phyloP scores from a whole-genome alignment of 2,113 vertebrate genomes.

The Alosa alosa region DNA sequence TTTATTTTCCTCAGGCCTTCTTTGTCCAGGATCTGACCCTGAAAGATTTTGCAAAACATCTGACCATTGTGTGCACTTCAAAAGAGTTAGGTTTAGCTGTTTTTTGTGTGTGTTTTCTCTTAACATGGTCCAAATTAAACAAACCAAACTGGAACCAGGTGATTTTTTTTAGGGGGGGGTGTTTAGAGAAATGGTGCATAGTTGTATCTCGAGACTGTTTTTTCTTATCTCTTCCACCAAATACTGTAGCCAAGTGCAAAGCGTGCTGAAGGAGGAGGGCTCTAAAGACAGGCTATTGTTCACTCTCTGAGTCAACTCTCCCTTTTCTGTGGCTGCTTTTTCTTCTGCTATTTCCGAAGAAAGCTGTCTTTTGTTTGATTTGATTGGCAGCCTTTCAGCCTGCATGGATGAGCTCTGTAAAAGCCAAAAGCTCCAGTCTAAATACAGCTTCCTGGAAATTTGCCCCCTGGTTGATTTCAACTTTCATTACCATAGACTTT shows the following conservation, averaged over 20 bases:
- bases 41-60: not conserved
- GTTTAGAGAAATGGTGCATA: not conserved
- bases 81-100: not conserved
- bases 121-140: not conserved
- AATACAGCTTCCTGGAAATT: not conserved
- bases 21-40: not conserved
- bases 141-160: not conserved
- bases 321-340: not conserved
- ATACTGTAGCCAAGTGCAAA: not conserved
- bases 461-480: not conserved
- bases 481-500: not conserved
- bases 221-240: not conserved
- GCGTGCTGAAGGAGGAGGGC: not conserved
- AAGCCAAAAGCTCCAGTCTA: not conserved
- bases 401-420: not conserved
- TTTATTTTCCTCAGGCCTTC: not conserved
- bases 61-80: not conserved
- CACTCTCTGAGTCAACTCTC: not conserved
- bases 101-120: not conserved
- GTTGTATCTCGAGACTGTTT: not conserved
- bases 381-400: not conserved
- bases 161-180: not conserved
- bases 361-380: slow-evolving; percentile 16
- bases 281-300: not conserved
- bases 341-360: not conserved